These are phyloP conservation scores for Oxycera nigricornis DNA, from an alignment of 2,888 invertebrate species.

Conservation along the genomic window DNA sequence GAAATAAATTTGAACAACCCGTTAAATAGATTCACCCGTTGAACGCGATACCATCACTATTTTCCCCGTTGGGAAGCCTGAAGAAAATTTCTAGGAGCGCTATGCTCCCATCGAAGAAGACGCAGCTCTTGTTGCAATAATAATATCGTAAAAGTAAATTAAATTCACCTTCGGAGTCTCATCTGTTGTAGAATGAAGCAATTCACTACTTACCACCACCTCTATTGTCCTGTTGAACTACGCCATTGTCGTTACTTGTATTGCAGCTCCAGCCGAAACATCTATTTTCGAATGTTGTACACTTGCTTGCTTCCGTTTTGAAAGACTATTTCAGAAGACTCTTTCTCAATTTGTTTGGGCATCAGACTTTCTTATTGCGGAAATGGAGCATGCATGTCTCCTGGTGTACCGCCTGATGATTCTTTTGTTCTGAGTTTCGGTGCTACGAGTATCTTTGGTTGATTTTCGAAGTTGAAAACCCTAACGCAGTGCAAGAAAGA, in stretches of 20 bases:
- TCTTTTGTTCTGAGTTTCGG: too few species aligned
- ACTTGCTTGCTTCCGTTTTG: neutral
- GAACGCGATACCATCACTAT: too few species aligned
- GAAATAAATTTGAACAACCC: too few species aligned
- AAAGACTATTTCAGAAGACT: neutral
- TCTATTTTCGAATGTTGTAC: neutral
- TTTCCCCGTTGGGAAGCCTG: too few species aligned
- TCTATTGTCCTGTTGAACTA: neutral
- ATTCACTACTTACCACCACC: slow-evolving; percentile 4
- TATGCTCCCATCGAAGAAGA: too few species aligned
- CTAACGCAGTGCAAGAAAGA: neutral
- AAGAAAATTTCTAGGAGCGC: too few species aligned
- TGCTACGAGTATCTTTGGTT: too few species aligned
- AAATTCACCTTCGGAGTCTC: slow-evolving; percentile 42
- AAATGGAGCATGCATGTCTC: neutral
- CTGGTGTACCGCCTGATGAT: neutral
- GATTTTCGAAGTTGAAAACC: neutral
- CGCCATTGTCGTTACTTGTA: neutral
- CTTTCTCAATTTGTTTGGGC: neutral
- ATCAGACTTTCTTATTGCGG: neutral
- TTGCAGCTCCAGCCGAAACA: neutral
- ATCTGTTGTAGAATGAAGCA: neutral
- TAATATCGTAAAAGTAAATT: slow-evolving; percentile 44
- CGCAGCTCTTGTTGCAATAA: slow-evolving; percentile 36
- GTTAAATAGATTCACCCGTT: too few species aligned